Conservation (phyloP, 2,888 invertebrate genomes). For the Dicycla oo region DNA sequence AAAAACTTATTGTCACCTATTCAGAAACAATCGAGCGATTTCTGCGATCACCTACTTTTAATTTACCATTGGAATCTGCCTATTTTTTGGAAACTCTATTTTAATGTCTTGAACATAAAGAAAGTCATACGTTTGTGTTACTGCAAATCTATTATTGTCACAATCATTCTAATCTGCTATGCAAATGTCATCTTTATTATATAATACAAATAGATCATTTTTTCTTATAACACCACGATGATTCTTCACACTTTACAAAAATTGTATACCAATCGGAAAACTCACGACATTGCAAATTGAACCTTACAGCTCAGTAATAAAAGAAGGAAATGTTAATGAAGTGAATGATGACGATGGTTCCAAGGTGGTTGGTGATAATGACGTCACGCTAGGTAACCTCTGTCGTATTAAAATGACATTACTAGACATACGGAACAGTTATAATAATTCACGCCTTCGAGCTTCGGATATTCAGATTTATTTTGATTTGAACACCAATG, state of each 20-base stretch:
- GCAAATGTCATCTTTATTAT: conserved; percentile 75
- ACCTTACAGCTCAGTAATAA: conserved; percentile 59
- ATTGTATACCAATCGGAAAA: conserved; percentile 19
- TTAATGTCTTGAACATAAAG: conserved; percentile 54
- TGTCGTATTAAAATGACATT: conserved; percentile 89
- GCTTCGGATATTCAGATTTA: conserved; percentile 75
- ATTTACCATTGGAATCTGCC: neutral
- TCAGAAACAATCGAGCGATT: conserved; percentile 86
- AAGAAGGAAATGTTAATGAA: conserved; percentile 19
- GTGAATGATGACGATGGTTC: conserved; percentile 51
- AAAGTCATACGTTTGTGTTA: conserved; percentile 13
- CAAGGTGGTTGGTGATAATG: conserved; percentile 79
- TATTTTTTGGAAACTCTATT: conserved; percentile 42
- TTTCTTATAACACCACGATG: conserved; percentile 69
- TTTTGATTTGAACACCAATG: conserved; percentile 66
- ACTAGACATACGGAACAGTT: conserved; percentile 83
- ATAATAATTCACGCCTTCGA: conserved; percentile 83
- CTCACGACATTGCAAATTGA: conserved; percentile 46
- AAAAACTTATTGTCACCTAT: conserved; percentile 88
- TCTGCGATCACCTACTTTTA: conserved; percentile 72
- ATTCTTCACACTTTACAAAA: conserved; percentile 63
- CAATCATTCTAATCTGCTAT: conserved; percentile 48
- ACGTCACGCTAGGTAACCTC: conserved; percentile 84
- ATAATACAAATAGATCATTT: conserved; percentile 71
- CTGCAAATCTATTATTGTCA: conserved; percentile 48